Percentiles rank a stretch among this genome's conserved stretches.
Evolutionary conservation across 2,113 vertebrate species (phyloP).

Genomic region (Leucoraja erinaceus): DNA sequence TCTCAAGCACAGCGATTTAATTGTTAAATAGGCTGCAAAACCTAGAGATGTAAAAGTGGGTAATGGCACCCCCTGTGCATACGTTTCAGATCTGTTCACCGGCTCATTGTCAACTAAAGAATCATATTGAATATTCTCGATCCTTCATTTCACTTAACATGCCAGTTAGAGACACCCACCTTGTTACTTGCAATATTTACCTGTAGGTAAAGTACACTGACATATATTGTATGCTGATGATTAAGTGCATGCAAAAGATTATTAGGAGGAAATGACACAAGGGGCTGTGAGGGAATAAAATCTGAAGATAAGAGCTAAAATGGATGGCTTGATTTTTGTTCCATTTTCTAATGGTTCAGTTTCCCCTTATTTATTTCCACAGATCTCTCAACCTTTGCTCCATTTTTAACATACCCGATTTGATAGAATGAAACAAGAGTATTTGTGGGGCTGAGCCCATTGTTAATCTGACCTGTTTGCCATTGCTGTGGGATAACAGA

Average conservation of each 20-base stretch:
- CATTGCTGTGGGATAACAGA: conserved; percentile 3
- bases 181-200: neutral
- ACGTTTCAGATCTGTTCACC: neutral
- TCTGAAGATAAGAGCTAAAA: neutral
- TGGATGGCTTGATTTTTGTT: neutral
- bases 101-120: neutral
- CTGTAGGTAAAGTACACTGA: neutral
- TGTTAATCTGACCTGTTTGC: conserved; percentile 3
- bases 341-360: neutral
- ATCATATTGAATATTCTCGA: neutral
- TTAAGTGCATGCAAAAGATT: neutral
- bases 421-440: neutral
- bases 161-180: neutral
- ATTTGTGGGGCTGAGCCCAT: neutral
- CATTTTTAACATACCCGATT: conserved; percentile 10
- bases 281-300: neutral
- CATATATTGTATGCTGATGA: neutral
- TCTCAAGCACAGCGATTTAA: neutral
- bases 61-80: neutral
- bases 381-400: neutral
- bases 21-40: neutral
- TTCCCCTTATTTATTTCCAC: neutral
- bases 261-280: neutral
- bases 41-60: neutral
- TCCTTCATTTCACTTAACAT: neutral